Conservation (phyloP, 2,113 vertebrate genomes). For the Triplophysa dalaica region DNA sequence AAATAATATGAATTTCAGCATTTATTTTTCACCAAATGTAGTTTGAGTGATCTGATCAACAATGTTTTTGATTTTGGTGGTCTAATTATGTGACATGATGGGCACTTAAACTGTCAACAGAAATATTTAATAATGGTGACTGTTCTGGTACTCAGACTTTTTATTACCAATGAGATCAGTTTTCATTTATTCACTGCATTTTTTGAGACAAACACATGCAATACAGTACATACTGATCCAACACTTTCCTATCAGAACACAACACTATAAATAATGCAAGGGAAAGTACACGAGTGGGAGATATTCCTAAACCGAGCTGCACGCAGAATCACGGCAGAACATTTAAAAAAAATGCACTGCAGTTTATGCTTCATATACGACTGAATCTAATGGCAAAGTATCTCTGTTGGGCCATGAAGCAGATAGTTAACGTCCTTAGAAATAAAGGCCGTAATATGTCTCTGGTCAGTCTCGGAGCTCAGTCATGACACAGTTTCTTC, state of each 20-base stretch:
- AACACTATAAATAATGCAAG: constrained; percentile 28
- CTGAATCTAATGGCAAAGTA: constrained; percentile 36
- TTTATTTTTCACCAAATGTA: too few relatives aligned
- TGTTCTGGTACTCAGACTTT: neutral
- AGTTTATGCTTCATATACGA: constrained; percentile 39
- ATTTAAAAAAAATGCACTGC: constrained; percentile 24
- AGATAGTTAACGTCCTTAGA: constrained; percentile 2
- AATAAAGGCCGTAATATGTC: constrained; percentile 9
- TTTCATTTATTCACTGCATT: neutral
- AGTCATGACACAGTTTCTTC: constrained; percentile 6
- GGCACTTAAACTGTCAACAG: too few relatives aligned
- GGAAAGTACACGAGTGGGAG: constrained; percentile 10
- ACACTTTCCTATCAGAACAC: neutral
- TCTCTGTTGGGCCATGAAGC: constrained; percentile 33
- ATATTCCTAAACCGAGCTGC: neutral
- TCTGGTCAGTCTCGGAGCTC: neutral
- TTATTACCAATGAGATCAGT: neutral
- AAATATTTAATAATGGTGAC: neutral
- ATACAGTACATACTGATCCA: constrained; percentile 7
- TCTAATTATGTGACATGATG: too few relatives aligned
- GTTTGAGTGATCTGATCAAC: too few relatives aligned
- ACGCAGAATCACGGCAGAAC: neutral
- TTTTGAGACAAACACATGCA: neutral
- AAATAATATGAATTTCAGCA: too few relatives aligned
- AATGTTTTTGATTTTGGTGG: too few relatives aligned